Percentiles rank a stretch among this genome's conserved stretches.
phyloP scores from a whole-genome alignment of 1,140 invertebrate genomes.

The Nasonia vitripennis region DNA sequence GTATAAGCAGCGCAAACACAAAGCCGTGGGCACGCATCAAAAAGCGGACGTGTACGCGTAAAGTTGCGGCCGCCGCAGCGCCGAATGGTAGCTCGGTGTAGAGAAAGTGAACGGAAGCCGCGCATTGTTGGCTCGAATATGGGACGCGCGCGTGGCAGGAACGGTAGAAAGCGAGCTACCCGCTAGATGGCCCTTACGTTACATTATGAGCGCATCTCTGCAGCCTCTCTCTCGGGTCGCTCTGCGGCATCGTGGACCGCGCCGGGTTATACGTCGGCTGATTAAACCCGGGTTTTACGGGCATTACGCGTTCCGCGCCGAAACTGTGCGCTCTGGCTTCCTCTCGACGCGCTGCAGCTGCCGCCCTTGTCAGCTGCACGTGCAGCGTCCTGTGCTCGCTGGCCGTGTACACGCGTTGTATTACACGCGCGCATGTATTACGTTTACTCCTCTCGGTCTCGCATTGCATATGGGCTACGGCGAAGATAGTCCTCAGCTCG shows the following conservation, averaged over 20 bases:
- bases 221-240: background rate
- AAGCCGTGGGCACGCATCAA: background rate
- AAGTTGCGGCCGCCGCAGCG: background rate
- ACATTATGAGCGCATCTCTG: slow-evolving; percentile 9
- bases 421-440: background rate
- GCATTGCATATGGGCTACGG: background rate
- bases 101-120: slow-evolving; percentile 7
- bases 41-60: background rate
- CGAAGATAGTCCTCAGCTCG: slow-evolving; percentile 6
- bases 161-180: slow-evolving; percentile 8
- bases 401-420: background rate
- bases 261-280: slow-evolving; percentile 49
- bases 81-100: background rate
- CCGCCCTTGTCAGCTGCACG: background rate
- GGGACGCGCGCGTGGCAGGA: background rate
- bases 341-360: background rate
- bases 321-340: slow-evolving; percentile 37
- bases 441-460: background rate
- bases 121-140: slow-evolving; percentile 48
- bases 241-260: background rate
- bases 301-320: slow-evolving; percentile 56
- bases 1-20: no score
- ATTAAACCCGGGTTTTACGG: slow-evolving; percentile 64
- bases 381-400: background rate
- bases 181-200: slow-evolving; percentile 39